A percentile compares a stretch with the other conserved stretches of the same genome.
Evolutionary conservation across 2,113 vertebrate species (phyloP).

Genomic region (Petrocephalus zakoni): DNA sequence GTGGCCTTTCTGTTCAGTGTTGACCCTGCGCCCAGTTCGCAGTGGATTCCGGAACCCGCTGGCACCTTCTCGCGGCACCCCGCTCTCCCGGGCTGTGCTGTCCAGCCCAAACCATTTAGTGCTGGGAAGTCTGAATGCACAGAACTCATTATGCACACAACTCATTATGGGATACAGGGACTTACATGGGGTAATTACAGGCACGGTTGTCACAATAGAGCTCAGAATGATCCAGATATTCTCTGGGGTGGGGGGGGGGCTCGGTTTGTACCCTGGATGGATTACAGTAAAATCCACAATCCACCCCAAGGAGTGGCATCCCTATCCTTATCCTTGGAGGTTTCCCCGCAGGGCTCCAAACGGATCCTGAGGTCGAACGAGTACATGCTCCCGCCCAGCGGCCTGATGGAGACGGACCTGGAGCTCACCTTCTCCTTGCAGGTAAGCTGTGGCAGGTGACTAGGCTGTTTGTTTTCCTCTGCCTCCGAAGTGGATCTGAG

Average conservation of each 20-base stretch:
- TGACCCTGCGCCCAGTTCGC: background rate
- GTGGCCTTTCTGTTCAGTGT: background rate
- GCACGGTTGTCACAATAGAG: background rate
- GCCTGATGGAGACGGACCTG: constrained; percentile 58
- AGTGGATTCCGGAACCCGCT: background rate
- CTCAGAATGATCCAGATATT: background rate
- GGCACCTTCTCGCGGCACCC: background rate
- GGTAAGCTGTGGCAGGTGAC: constrained; percentile 28
- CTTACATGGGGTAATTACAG: background rate
- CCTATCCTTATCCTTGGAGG: background rate
- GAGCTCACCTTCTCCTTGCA: constrained; percentile 57
- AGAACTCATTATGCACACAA: background rate
- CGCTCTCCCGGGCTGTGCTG: background rate
- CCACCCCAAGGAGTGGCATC: background rate
- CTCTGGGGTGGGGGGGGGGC: background rate
- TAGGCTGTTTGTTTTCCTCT: background rate
- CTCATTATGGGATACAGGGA: background rate
- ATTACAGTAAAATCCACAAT: background rate
- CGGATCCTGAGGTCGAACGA: constrained; percentile 56
- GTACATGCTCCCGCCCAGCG: constrained; percentile 53
- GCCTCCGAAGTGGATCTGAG: background rate
- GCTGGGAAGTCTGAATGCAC: background rate
- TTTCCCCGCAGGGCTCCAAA: constrained; percentile 51
- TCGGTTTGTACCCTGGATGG: background rate
- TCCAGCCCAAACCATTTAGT: background rate